A percentile compares a stretch with the other conserved stretches of the same genome.
Conservation (phyloP, 2,797 vertebrate genomes). For the Potorous gilbertii region DNA sequence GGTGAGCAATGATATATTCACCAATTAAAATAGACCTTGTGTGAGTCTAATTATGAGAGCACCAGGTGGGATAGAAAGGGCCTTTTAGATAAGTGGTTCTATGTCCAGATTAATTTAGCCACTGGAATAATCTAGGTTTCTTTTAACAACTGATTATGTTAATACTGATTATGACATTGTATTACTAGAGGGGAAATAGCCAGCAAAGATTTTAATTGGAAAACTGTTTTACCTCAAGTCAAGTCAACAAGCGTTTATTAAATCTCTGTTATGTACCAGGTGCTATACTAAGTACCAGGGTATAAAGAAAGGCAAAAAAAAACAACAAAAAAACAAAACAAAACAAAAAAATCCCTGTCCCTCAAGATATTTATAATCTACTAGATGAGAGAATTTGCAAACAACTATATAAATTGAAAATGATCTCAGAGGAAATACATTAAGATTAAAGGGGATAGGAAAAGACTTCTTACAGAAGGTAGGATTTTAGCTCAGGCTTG, state of each 20-base stretch:
- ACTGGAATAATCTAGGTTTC: neutral
- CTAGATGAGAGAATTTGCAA: neutral
- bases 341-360: neutral
- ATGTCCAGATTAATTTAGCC: constrained; percentile 9
- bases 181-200: neutral
- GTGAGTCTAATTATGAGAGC: neutral
- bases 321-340: neutral
- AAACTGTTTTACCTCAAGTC: neutral
- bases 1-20: neutral
- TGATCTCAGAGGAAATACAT: neutral
- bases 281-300: neutral
- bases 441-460: neutral
- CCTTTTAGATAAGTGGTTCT: neutral
- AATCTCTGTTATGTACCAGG: neutral
- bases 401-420: neutral
- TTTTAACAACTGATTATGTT: constrained; percentile 13
- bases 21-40: neutral
- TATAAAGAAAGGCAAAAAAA: neutral
- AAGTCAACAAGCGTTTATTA: neutral
- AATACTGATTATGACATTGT: constrained; percentile 20
- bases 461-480: neutral
- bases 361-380: neutral
- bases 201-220: neutral
- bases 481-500: neutral
- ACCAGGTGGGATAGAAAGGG: neutral